These are phyloP conservation scores for Liposcelis brunnea DNA, from an alignment of 2,888 invertebrate species.

Conservation along the genomic window DNA sequence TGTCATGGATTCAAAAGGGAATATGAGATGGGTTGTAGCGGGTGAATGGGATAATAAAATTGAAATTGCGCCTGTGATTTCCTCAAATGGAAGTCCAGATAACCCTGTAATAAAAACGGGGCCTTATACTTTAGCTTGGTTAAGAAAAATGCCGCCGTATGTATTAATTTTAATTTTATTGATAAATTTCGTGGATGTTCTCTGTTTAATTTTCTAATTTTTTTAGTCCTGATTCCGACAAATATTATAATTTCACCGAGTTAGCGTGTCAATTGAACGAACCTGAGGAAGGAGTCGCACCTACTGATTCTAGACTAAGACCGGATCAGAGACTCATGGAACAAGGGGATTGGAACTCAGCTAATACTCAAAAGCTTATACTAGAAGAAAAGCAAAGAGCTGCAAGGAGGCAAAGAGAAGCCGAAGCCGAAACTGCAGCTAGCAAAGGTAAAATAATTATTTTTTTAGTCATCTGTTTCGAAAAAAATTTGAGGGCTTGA, in stretches of 20 bases:
- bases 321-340: constrained; percentile 99
- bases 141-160: constrained; percentile 56
- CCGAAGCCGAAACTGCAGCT: constrained; percentile 47
- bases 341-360: constrained; percentile 78
- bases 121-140: constrained; percentile 72
- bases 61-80: constrained; percentile 79
- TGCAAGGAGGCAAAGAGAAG: constrained; percentile 56
- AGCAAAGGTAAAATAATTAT: constrained; percentile 27
- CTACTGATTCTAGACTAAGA: constrained; percentile 80
- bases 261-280: constrained; percentile 96
- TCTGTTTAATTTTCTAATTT: constrained; percentile 3
- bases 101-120: constrained; percentile 89
- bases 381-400: constrained; percentile 93
- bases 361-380: constrained; percentile 65
- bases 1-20: constrained; percentile 37
- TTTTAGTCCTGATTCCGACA: constrained; percentile 40
- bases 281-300: constrained; percentile 76
- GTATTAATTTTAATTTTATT: constrained; percentile 21
- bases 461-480: background rate
- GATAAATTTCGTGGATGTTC: background rate
- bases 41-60: constrained; percentile 94
- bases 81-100: constrained; percentile 44
- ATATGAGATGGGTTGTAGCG: constrained; percentile 45
- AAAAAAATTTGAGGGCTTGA: background rate
- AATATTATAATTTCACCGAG: constrained; percentile 86